Conservation (phyloP, 2,888 invertebrate genomes). For the Patella pellucida region DNA sequence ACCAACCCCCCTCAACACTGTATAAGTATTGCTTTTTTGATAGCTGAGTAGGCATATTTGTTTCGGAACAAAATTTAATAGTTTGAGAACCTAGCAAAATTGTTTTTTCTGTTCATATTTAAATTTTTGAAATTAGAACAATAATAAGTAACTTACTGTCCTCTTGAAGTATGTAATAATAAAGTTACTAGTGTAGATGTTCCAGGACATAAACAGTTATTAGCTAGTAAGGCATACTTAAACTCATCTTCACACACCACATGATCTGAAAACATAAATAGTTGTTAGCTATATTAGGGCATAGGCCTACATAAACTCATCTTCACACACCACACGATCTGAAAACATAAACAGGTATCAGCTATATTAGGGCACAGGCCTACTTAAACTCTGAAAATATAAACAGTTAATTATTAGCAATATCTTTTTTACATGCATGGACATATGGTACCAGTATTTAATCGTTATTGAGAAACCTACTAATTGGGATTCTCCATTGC, state of each 20-base stretch:
- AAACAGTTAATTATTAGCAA: neutral
- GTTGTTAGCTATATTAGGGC: no score
- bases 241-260: no score
- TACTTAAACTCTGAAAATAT: no score
- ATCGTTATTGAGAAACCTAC: no score
- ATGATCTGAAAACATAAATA: neutral
- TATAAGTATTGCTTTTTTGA: neutral
- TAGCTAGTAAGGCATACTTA: constrained; percentile 75
- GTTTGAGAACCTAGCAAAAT: neutral
- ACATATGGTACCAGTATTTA: no score
- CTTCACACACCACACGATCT: no score
- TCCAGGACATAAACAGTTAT: constrained; percentile 98
- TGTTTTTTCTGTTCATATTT: neutral
- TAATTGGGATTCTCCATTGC: no score
- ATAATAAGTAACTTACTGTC: constrained; percentile 84
- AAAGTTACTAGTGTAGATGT: constrained; percentile 96
- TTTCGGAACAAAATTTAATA: no score
- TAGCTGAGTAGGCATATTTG: neutral
- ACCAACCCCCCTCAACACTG: neutral
- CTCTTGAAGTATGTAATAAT: constrained; percentile 94
- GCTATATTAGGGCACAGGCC: constrained; percentile 65
- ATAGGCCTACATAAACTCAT: constrained; percentile 65
- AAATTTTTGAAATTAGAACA: neutral
- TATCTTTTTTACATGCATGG: no score
- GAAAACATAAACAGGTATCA: neutral